Conservation (phyloP, 2,113 vertebrate genomes). For the Tragelaphus imberbis region DNA sequence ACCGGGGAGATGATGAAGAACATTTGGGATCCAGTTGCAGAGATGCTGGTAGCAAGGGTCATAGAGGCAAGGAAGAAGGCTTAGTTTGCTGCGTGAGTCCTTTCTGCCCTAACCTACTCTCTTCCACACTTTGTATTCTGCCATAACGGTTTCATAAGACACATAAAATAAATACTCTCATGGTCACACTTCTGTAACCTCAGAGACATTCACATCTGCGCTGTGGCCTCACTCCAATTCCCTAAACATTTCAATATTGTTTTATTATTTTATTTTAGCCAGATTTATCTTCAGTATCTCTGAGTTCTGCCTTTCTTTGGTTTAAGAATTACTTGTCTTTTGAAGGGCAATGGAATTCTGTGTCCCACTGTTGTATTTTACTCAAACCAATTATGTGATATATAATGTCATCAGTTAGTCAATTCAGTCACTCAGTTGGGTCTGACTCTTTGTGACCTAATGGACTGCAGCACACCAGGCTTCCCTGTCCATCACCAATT, state of each 20-base stretch:
- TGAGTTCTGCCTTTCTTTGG: not conserved
- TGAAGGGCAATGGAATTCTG: not conserved
- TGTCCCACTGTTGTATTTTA: not conserved
- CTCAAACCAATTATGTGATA: not conserved
- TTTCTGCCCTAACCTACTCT: not conserved
- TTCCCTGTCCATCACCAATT: not conserved
- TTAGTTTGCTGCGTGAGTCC: not conserved
- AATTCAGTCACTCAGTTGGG: not conserved
- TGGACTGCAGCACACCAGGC: too few relatives aligned
- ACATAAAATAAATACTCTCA: not conserved
- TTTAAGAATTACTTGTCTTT: not conserved
- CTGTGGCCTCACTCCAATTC: not conserved
- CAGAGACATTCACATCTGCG: not conserved
- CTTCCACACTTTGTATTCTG: not conserved
- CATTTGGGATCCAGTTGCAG: not conserved
- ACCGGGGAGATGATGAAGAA: not conserved
- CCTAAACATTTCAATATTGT: not conserved
- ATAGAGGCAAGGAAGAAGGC: not conserved
- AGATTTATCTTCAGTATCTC: not conserved
- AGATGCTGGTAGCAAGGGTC: not conserved
- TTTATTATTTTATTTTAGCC: not conserved
- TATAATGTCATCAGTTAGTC: not conserved
- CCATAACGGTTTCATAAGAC: rapidly evolving
- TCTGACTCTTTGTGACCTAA: not conserved
- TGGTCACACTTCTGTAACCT: not conserved